Conservation (phyloP, 2,888 invertebrate species). For the Eilema depressum region DNA sequence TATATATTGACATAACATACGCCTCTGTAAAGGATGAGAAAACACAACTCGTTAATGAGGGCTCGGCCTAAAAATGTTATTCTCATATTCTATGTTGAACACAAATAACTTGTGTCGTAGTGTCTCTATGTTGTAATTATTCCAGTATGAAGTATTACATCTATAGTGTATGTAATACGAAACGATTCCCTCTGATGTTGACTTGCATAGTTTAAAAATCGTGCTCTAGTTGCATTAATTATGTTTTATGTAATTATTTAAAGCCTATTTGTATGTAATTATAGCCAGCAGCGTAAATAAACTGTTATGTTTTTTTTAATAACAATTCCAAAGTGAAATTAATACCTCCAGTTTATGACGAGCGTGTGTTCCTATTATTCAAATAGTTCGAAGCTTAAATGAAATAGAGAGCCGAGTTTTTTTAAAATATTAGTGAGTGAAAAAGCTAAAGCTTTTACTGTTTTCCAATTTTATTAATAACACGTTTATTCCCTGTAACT, state of each 20-base stretch:
- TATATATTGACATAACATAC: slow-evolving; percentile 22
- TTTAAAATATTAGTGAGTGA: too few relatives aligned
- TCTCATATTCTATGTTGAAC: slow-evolving; percentile 39
- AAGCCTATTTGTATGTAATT: too few relatives aligned
- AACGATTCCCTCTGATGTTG: background rate
- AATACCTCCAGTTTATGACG: too few relatives aligned
- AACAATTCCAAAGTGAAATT: too few relatives aligned
- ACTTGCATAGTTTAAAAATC: background rate
- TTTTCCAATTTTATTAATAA: too few relatives aligned
- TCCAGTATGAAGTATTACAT: background rate
- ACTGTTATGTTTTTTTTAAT: too few relatives aligned
- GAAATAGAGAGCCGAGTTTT: too few relatives aligned
- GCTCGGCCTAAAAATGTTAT: slow-evolving; percentile 46
- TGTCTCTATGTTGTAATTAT: background rate
- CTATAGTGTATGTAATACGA: slow-evolving; percentile 1
- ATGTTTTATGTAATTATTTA: background rate
- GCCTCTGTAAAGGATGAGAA: slow-evolving; percentile 42
- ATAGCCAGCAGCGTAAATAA: background rate
- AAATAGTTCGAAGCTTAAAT: too few relatives aligned
- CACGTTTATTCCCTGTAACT: too few relatives aligned
- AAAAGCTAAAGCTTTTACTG: too few relatives aligned
- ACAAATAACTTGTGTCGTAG: background rate
- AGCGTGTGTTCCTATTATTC: too few relatives aligned
- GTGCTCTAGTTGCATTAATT: background rate
- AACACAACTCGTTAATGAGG: slow-evolving; percentile 48